These are phyloP conservation scores for Phaedon cochleariae DNA, from an alignment of 2,888 invertebrate species.

Conservation along the genomic window DNA sequence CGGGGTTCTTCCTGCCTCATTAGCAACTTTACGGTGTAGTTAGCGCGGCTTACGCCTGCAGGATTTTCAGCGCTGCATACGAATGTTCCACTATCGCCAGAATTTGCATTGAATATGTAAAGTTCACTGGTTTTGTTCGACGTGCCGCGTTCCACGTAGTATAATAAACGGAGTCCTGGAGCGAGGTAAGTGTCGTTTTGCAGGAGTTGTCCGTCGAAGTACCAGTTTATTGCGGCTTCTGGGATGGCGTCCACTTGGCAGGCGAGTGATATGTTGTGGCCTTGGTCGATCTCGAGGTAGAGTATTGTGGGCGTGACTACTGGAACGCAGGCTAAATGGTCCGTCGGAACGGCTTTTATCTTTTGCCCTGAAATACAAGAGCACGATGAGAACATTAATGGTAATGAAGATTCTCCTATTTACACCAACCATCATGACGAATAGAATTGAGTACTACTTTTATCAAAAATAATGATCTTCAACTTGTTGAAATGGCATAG, in stretches of 20 bases:
- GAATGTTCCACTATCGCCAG: conserved; percentile 84
- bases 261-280: conserved; percentile 80
- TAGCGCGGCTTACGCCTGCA: conserved; percentile 81
- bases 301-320: conserved; percentile 78
- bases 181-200: conserved; percentile 77
- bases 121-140: conserved; percentile 80
- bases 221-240: conserved; percentile 82
- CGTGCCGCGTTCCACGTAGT: conserved; percentile 74
- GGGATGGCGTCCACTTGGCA: conserved; percentile 82
- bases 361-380: conserved; percentile 4
- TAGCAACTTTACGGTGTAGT: conserved; percentile 81
- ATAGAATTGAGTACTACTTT: no score
- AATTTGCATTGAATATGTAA: conserved; percentile 77
- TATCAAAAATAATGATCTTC: no score
- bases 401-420: no score
- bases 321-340: conserved; percentile 82
- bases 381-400: no score
- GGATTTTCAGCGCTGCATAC: conserved; percentile 86
- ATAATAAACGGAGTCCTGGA: conserved; percentile 72
- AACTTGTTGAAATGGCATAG: no score
- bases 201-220: conserved; percentile 80
- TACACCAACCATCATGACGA: no score
- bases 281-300: conserved; percentile 79
- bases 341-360: conserved; percentile 72
- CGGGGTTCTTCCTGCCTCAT: conserved; percentile 66